These are phyloP conservation scores for Neodiprion lecontei DNA, from an alignment of 1,140 invertebrate genomes.

Conservation along the genomic window DNA sequence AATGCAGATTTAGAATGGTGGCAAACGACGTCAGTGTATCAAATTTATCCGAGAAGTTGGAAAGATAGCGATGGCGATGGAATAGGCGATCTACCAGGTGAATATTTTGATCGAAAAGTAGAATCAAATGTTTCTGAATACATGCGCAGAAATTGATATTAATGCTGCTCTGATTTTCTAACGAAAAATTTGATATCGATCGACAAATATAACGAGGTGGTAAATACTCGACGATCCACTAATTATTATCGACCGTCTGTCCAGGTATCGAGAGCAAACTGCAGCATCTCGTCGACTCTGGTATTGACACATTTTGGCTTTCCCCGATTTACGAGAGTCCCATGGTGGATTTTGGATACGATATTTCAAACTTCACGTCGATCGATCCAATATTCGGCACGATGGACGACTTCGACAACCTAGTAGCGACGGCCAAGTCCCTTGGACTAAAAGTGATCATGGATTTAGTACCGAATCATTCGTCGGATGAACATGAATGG, in stretches of 20 bases:
- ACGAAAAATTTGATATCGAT: too few species aligned
- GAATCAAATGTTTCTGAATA: too few species aligned
- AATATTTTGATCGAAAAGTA: not conserved
- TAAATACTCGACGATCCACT: too few species aligned
- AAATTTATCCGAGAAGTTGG: constrained; percentile 76
- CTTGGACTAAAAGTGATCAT: constrained; percentile 52
- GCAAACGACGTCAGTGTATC: constrained; percentile 72
- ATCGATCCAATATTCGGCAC: constrained; percentile 70
- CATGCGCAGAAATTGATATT: too few species aligned
- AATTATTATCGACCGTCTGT: too few species aligned
- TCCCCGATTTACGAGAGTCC: constrained; percentile 74
- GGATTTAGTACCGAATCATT: constrained; percentile 72
- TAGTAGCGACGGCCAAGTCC: constrained; percentile 58
- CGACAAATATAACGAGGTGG: too few species aligned
- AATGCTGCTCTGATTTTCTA: too few species aligned
- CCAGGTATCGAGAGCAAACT: constrained; percentile 57
- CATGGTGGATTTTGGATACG: constrained; percentile 72
- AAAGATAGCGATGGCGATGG: constrained; percentile 77
- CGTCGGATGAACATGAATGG: constrained; percentile 77
- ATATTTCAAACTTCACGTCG: constrained; percentile 68
- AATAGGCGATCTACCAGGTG: constrained; percentile 77
- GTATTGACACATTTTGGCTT: constrained; percentile 67
- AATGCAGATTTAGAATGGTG: constrained; percentile 65
- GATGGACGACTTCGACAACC: constrained; percentile 67
- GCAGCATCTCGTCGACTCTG: constrained; percentile 56